Conservation (phyloP, 2,113 vertebrate genomes). For the Pteruthius melanotis region DNA sequence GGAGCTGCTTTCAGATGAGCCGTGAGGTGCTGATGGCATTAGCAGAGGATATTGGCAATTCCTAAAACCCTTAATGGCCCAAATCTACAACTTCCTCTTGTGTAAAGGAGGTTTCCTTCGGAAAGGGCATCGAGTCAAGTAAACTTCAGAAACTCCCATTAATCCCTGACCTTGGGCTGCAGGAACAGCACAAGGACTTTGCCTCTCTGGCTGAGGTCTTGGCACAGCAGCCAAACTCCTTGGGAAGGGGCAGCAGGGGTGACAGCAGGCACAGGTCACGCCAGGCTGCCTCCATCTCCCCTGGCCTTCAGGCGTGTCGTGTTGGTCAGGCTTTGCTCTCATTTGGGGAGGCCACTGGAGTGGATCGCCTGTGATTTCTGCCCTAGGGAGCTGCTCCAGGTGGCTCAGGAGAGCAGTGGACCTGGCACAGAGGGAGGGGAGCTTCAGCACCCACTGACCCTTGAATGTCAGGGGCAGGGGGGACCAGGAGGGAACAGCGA, state of each 20-base stretch:
- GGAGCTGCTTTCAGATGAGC: not conserved
- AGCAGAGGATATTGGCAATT: not conserved
- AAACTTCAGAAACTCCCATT: not conserved
- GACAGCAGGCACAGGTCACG: not conserved
- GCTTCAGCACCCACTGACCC: not conserved
- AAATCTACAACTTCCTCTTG: not conserved
- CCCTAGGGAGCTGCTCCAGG: not conserved
- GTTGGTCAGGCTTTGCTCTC: not conserved
- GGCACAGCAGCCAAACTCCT: not conserved
- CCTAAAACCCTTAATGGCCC: not conserved
- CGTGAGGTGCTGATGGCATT: not conserved
- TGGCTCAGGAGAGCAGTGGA: not conserved
- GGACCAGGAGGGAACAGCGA: fast-evolving
- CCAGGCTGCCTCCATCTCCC: not conserved
- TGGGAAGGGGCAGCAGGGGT: not conserved
- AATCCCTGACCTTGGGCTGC: not conserved
- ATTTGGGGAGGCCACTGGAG: not conserved
- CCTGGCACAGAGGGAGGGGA: not conserved
- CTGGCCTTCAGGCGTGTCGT: fast-evolving
- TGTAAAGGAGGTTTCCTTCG: not conserved
- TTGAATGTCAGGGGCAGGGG: not conserved
- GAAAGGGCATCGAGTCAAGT: not conserved
- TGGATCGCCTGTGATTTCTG: not conserved
- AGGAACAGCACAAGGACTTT: not conserved
- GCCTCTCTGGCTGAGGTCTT: not conserved